phyloP scores from a whole-genome alignment of 2,113 vertebrate species.

The Otus sunia region DNA sequence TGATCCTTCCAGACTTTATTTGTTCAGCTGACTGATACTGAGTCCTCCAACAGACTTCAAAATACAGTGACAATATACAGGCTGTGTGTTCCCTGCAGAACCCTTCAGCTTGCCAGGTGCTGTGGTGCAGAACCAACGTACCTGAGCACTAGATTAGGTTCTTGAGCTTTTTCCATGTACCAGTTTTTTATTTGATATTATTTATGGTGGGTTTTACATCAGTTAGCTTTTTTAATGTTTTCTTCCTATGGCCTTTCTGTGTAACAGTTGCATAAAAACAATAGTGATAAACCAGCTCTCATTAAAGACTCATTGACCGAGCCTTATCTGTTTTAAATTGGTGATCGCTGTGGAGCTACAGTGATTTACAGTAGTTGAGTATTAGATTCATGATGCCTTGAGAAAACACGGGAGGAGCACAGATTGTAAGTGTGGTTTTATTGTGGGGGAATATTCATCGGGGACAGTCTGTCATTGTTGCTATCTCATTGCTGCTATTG shows the following conservation, averaged over 20 bases:
- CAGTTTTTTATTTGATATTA: background rate
- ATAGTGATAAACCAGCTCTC: background rate
- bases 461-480: conserved; percentile 32
- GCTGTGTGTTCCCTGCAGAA: background rate
- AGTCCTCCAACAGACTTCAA: background rate
- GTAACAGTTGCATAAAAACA: background rate
- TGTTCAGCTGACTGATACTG: background rate
- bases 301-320: background rate
- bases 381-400: background rate
- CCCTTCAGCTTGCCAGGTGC: background rate
- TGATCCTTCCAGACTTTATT: background rate
- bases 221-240: background rate
- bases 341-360: background rate
- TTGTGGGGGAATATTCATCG: background rate
- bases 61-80: background rate
- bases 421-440: background rate
- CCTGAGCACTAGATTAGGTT: background rate
- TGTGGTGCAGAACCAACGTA: rapidly evolving
- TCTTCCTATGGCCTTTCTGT: background rate
- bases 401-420: conserved; percentile 1
- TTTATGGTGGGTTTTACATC: background rate
- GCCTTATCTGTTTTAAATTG: conserved; percentile 9
- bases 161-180: background rate
- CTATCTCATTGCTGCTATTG: background rate
- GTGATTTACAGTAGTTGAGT: background rate